Conservation (phyloP, 2,888 invertebrate genomes). For the Ariolimax columbianus region DNA sequence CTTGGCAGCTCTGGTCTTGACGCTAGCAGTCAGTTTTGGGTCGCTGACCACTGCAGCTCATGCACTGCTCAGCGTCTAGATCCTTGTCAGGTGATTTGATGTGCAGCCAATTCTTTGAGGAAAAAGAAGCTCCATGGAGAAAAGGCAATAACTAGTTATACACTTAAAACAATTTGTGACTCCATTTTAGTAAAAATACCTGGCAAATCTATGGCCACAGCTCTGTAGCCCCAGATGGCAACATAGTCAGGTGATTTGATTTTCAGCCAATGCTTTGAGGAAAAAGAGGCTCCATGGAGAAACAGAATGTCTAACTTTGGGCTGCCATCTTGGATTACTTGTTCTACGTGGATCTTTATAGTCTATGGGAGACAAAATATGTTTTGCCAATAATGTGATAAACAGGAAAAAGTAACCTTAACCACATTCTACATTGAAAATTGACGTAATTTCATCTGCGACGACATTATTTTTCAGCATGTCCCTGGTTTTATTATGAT, state of each 20-base stretch:
- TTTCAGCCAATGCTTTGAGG: conserved; percentile 79
- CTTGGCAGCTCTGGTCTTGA: too few relatives aligned
- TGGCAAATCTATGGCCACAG: conserved; percentile 80
- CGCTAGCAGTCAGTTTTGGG: too few relatives aligned
- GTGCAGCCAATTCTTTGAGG: conserved; percentile 79
- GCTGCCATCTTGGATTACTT: conserved; percentile 1
- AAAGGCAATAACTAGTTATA: too few relatives aligned
- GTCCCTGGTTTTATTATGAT: too few relatives aligned
- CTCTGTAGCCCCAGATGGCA: conserved; percentile 78
- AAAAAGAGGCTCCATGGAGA: conserved; percentile 80
- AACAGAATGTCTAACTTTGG: conserved; percentile 74
- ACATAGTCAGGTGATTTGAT: conserved; percentile 78
- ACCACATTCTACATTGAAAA: too few relatives aligned
- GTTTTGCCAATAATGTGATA: too few relatives aligned
- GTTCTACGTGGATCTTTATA: conserved; percentile 27
- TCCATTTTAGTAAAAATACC: conserved; percentile 64
- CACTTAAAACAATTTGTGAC: too few relatives aligned
- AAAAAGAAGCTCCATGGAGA: conserved; percentile 80
- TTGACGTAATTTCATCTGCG: too few relatives aligned
- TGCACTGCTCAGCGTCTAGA: too few relatives aligned
- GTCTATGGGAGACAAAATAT: neutral
- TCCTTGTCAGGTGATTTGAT: conserved; percentile 79
- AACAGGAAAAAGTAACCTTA: too few relatives aligned
- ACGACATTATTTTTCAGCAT: too few relatives aligned
- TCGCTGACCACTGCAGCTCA: too few relatives aligned